Base-by-base conservation (phyloP, 92 coral and sea anemone species). In the Epizoanthus illoricatus region DNA sequence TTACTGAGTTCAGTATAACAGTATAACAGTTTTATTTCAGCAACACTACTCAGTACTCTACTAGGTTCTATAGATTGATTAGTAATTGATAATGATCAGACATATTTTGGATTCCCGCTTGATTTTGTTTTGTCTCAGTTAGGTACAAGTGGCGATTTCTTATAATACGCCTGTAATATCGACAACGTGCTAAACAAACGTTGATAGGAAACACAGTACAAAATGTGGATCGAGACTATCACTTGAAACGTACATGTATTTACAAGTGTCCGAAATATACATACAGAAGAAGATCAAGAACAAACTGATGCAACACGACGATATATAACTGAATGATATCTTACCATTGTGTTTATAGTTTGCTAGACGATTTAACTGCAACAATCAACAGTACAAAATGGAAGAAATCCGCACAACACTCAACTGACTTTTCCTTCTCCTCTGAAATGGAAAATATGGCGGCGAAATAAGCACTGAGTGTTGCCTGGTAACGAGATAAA, bases 371-470 rank as follows among this genome's bases (percentile, higher is more conserved):
- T 24, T 23, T 61, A 62, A 61, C 16, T 55, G 39, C 21, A 71
- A n/a, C 7, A 43, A 43, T 59, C 59, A 42, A 49, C 39, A 17
- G 58, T 18, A 62, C 20, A 78, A 39, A 21, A 56, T 3, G 10
- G 13, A 39, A 7, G 8, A 78, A 73, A 17, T 23, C 40, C 42
- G 47, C 13, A 43, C 16, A 12, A 42, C 60, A 73, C 63, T 58
- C 52, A 10, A 2, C n/a, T n/a, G n/a, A 18, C 41, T 71, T 15
- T 21, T 20, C 54, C 66, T 28, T 49, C 21, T 11, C 60, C 21
- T 12, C 65, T 12, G 55, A 49, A 78, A 62, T 75, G 56, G 75
- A 78, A 87, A 82, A 82, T 87, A 87, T 87, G 90, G 90, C 90
- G 90, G 69, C 60, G 84, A 73, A 74, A 59, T 75, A 40, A 86